phyloP scores from a whole-genome alignment of 1,140 invertebrate species.

The Panagrolaimus sp. region DNA sequence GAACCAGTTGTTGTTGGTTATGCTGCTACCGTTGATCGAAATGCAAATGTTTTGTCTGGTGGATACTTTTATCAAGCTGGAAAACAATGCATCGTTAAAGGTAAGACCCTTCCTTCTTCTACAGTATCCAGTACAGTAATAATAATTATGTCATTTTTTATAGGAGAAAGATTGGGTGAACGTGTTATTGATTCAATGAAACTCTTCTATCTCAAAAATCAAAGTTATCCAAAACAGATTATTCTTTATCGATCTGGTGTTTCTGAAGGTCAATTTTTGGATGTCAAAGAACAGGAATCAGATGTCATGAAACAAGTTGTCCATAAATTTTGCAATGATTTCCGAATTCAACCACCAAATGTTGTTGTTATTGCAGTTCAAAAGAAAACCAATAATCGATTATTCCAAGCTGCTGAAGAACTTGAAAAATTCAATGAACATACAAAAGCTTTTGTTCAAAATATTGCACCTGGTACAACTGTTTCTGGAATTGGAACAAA shows the following conservation, averaged over 20 bases:
- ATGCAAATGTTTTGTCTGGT: neutral
- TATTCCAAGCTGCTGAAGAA: neutral
- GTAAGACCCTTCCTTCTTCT: too few species aligned
- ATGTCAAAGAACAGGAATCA: conserved; percentile 9
- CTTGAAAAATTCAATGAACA: neutral
- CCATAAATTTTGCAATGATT: too few species aligned
- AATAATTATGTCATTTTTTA: too few species aligned
- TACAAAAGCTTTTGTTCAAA: neutral
- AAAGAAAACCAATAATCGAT: neutral
- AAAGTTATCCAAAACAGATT: neutral
- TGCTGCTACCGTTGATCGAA: neutral
- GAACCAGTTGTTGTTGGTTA: neutral
- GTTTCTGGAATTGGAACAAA: neutral
- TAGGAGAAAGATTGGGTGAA: too few species aligned
- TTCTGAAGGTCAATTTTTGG: neutral
- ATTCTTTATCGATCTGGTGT: conserved; percentile 1
- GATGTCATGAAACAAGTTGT: neutral
- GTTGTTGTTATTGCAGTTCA: neutral
- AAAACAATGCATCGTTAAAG: too few species aligned
- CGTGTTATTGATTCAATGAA: too few species aligned
- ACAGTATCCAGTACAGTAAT: too few species aligned
- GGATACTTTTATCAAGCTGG: too few species aligned
- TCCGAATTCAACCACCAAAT: too few species aligned
- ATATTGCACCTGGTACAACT: neutral
- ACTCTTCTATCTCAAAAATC: neutral